Percentiles rank a stretch among this genome's conserved stretches.
Conservation (phyloP, 2,888 invertebrate genomes). For the Cheilosia variabilis region DNA sequence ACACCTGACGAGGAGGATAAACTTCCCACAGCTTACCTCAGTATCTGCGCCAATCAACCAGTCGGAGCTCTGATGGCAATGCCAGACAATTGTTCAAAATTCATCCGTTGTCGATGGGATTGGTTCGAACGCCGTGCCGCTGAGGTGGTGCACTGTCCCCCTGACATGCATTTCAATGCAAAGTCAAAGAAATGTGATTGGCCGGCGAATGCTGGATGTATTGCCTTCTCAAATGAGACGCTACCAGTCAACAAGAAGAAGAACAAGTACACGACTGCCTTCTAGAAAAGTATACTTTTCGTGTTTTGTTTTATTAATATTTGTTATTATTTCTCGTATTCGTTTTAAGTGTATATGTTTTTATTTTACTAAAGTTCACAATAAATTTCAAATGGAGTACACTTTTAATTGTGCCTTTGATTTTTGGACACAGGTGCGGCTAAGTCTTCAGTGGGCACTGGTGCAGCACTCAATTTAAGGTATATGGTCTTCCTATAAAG, state of each 20-base stretch:
- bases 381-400: conserved; percentile 16
- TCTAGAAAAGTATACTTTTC: background rate
- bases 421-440: background rate
- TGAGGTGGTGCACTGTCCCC: conserved; percentile 61
- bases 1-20: background rate
- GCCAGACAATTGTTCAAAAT: conserved; percentile 77
- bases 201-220: conserved; percentile 70
- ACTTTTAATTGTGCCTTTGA: background rate
- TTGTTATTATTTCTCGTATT: too few relatives aligned
- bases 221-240: background rate
- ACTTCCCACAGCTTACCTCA: background rate
- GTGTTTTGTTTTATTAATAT: background rate
- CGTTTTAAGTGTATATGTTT: background rate
- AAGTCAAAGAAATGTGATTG: conserved; percentile 67
- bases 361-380: background rate
- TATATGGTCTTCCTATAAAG: too few relatives aligned
- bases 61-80: conserved; percentile 78
- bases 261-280: background rate
- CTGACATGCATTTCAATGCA: conserved; percentile 64
- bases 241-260: background rate
- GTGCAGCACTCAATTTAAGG: too few relatives aligned
- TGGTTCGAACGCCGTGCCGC: conserved; percentile 57
- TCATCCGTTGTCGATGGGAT: conserved; percentile 67
- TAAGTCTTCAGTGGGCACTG: too few relatives aligned
- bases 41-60: conserved; percentile 76